phyloP scores from a whole-genome alignment of 2,888 invertebrate species.

The Lasioglossum zephyrum region DNA sequence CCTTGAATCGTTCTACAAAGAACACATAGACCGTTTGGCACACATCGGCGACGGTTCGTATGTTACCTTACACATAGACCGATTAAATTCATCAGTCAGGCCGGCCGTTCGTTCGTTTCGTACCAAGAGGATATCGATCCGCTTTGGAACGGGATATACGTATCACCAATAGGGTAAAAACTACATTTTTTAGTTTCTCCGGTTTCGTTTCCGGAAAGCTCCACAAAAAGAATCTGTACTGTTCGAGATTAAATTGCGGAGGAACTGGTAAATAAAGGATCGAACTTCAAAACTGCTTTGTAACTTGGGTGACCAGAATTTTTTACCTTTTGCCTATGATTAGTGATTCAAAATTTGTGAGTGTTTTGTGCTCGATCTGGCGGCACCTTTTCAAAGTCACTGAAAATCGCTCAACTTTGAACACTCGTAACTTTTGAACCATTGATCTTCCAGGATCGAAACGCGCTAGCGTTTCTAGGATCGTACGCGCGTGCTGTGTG shows the following conservation, averaged over 20 bases:
- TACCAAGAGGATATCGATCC: slow-evolving; percentile 24
- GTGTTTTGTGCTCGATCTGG: too few relatives aligned
- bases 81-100: slow-evolving; percentile 38
- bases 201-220: neutral
- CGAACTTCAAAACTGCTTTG: too few relatives aligned
- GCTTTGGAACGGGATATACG: slow-evolving; percentile 1
- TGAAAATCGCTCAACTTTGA: too few relatives aligned
- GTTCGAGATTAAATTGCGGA: neutral
- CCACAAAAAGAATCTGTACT: neutral
- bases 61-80: slow-evolving; percentile 9
- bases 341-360: too few relatives aligned
- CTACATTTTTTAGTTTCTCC: neutral
- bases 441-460: too few relatives aligned
- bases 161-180: neutral
- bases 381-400: too few relatives aligned
- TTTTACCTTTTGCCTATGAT: too few relatives aligned
- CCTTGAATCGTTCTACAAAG: slow-evolving; percentile 80
- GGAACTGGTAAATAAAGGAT: too few relatives aligned
- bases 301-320: too few relatives aligned
- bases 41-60: slow-evolving; percentile 9
- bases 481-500: neutral
- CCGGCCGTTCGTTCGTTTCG: slow-evolving; percentile 17
- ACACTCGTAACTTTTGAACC: too few relatives aligned
- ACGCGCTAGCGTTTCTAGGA: too few relatives aligned
- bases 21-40: slow-evolving; percentile 23